Evolutionary conservation across 2,797 vertebrate genomes (phyloP), one percentile per base, ranked within the genome.

Genomic region (Avahi laniger): DNA sequence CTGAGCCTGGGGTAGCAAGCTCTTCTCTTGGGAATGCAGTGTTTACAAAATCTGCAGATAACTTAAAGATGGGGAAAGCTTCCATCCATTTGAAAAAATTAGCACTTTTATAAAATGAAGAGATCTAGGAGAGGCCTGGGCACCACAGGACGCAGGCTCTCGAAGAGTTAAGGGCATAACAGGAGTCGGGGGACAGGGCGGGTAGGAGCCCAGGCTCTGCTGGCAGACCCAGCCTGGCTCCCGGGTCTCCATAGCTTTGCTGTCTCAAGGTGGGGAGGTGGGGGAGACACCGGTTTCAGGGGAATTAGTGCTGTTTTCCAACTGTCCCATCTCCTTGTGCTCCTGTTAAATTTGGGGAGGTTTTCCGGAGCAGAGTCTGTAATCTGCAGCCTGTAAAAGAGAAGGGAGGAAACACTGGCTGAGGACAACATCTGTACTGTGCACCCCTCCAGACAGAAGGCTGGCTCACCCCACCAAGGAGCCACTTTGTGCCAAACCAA

Each of bases 11-110:
- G 63, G 26, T 30, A 38, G 46, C 41, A 38, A 50, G 24, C n/a
- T 52, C 26, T 84, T 90, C 69, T 52, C 41, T 85, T 54, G 12
- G 83, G 26, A 72, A 57, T 70, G 30, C 82, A 52, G 14, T 84
- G 24, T n/a, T 69, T 38, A 46, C 26, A 57, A 38, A 41, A 38
- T 35, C 78, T 30, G 24, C 30, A 46, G 43, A 75, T 69, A 73
- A 59, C 13, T 76, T 46, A 43, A 30, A 33, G 52, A 41, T 8
- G 13, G 17, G 59, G 28, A 70, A 70, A 26, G 7, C 14, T 13
- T 52, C 18, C 24, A 30, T 26, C 30, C 50, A 61, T 50, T 78
- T 69, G 61, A 89, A 67, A 72, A 81, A 73, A 41, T 12, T 30
- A 61, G n/a, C 59, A 72, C 13, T 26, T 69, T 54, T 26, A 30